Conservation (phyloP, 2,888 invertebrate species). For the Erebia epiphron region DNA sequence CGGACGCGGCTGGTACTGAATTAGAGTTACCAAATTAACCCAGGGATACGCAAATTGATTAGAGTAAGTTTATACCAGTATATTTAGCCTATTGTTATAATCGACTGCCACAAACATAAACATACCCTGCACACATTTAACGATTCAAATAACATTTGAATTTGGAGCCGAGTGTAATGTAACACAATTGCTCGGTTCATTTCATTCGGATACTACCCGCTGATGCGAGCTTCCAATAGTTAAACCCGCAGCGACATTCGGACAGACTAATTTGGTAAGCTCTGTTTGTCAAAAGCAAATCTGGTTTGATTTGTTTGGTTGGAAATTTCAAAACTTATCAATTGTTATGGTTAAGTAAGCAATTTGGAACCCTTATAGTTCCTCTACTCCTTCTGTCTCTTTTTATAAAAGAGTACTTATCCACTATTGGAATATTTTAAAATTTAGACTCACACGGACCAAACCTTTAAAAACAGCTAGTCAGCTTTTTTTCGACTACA, state of each 20-base stretch:
- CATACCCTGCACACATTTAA: neutral
- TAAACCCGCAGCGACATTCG: neutral
- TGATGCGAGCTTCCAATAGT: conserved; percentile 1
- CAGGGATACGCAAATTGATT: too few relatives aligned
- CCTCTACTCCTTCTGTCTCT: too few relatives aligned
- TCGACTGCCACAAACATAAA: neutral
- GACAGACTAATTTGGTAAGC: neutral
- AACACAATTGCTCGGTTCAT: conserved; percentile 3
- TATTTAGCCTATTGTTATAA: neutral
- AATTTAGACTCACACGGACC: too few relatives aligned
- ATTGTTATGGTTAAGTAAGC: too few relatives aligned
- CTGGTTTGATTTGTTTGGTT: neutral
- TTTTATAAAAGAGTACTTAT: too few relatives aligned
- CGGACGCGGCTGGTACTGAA: too few relatives aligned
- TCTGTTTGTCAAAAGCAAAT: conserved; percentile 9
- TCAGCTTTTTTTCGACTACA: too few relatives aligned
- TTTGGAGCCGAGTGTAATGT: neutral
- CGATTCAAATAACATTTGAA: conserved; percentile 9
- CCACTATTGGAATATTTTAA: too few relatives aligned
- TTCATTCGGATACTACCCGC: neutral
- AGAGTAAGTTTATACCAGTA: too few relatives aligned
- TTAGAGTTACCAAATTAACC: too few relatives aligned
- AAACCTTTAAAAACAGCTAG: too few relatives aligned
- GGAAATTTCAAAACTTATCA: neutral
- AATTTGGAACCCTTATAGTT: too few relatives aligned